These are phyloP conservation scores for Achatina immaculata DNA, from an alignment of 1,140 invertebrate species.

Conservation along the genomic window DNA sequence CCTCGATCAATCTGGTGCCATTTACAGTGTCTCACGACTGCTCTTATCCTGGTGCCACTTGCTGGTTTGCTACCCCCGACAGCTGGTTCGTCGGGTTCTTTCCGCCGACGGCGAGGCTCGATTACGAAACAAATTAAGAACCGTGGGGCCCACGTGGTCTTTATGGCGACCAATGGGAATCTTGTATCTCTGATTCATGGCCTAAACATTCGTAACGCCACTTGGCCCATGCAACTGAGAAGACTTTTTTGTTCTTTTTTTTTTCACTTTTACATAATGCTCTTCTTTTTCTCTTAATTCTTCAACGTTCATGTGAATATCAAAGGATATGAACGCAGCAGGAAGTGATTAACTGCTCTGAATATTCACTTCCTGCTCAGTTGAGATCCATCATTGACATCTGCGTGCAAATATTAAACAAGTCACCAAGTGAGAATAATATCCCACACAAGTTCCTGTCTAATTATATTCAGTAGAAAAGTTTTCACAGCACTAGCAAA, in stretches of 20 bases:
- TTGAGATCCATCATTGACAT: too few species aligned
- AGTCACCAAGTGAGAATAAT: too few species aligned
- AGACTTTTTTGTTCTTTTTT: not conserved
- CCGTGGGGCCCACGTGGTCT: not conserved
- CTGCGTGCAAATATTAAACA: too few species aligned
- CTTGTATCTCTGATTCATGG: not conserved
- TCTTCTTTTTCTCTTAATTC: not conserved
- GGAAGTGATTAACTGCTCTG: not conserved
- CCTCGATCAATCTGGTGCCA: constrained; percentile 4
- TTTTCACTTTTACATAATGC: too few species aligned
- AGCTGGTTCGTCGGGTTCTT: not conserved
- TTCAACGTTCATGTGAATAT: not conserved
- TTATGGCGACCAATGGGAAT: not conserved
- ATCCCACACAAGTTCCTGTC: too few species aligned
- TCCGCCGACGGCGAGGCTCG: not conserved
- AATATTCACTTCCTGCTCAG: not conserved
- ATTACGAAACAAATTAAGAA: not conserved
- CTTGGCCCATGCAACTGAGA: not conserved
- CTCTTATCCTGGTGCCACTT: not conserved
- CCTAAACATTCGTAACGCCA: not conserved
- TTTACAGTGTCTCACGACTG: not conserved
- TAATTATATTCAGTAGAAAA: too few species aligned
- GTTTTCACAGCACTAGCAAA: too few species aligned
- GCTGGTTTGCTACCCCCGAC: not conserved
- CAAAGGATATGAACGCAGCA: not conserved